A percentile compares a stretch with the other conserved stretches of the same genome.
phyloP scores from a whole-genome alignment of 1,140 invertebrate species.

The Eufriesea mexicana region DNA sequence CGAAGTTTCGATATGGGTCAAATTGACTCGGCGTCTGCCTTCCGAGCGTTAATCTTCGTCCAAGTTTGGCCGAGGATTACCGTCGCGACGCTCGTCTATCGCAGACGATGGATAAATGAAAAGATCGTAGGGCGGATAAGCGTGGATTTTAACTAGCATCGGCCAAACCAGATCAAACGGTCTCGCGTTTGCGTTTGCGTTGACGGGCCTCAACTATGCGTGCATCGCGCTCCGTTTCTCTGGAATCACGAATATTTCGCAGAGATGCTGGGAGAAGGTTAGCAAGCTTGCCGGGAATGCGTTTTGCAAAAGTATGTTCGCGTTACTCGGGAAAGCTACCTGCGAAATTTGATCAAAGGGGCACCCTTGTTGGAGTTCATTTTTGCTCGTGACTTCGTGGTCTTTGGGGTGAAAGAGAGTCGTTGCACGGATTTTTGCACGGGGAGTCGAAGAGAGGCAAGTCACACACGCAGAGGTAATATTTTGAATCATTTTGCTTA shows the following conservation, averaged over 20 bases:
- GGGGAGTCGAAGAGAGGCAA: too few relatives aligned
- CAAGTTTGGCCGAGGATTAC: neutral
- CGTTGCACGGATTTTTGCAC: too few relatives aligned
- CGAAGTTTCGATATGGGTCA: too few relatives aligned
- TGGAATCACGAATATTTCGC: neutral
- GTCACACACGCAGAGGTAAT: too few relatives aligned
- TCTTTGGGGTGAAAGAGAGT: neutral
- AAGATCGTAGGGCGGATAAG: neutral
- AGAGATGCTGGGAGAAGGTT: neutral
- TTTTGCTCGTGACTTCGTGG: neutral
- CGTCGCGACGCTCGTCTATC: neutral
- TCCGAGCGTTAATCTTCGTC: too few relatives aligned
- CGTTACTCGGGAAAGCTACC: neutral
- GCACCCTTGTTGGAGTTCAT: neutral
- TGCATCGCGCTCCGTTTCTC: neutral
- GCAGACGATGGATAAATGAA: neutral
- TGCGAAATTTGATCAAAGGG: neutral
- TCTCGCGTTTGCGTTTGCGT: neutral
- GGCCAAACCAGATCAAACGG: slow-evolving; percentile 24
- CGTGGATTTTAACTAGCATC: neutral
- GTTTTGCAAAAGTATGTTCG: neutral
- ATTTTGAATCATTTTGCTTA: too few relatives aligned
- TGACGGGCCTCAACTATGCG: slow-evolving; percentile 3
- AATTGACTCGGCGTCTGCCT: too few relatives aligned
- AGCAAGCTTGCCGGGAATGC: neutral